phyloP scores from a whole-genome alignment of 1,140 invertebrate species.

The Onthophagus taurus region DNA sequence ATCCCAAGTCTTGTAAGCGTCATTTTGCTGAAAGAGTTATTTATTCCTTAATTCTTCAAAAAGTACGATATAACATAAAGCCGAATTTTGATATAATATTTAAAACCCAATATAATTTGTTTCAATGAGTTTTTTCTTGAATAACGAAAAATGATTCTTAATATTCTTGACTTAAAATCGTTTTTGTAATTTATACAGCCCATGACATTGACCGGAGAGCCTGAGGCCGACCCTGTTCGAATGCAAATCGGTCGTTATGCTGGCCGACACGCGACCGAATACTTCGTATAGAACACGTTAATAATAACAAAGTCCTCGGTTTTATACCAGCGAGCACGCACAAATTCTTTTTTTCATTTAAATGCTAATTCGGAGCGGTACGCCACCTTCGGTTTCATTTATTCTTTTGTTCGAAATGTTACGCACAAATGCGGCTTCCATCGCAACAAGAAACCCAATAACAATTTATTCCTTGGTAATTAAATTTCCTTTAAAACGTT shows the following conservation, averaged over 20 bases:
- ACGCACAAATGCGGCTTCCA: background rate
- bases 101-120: no score
- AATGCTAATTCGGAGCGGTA: constrained; percentile 1
- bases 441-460: background rate
- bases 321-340: constrained; percentile 4
- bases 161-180: no score
- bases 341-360: constrained; percentile 10
- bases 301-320: constrained; percentile 6
- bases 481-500: background rate
- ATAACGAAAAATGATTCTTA: no score
- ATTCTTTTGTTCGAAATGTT: background rate
- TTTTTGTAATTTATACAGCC: no score
- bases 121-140: no score
- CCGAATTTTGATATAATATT: no score
- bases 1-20: no score
- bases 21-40: no score
- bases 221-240: background rate
- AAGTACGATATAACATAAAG: no score
- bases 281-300: constrained; percentile 10
- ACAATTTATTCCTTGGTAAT: background rate
- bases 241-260: constrained; percentile 9
- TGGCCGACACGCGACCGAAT: constrained; percentile 7
- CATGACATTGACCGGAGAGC: background rate
- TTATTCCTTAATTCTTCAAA: no score
- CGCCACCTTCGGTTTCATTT: background rate